Base-by-base conservation (phyloP, 2,888 invertebrate species). In the Chrysotoxum bicinctum region DNA sequence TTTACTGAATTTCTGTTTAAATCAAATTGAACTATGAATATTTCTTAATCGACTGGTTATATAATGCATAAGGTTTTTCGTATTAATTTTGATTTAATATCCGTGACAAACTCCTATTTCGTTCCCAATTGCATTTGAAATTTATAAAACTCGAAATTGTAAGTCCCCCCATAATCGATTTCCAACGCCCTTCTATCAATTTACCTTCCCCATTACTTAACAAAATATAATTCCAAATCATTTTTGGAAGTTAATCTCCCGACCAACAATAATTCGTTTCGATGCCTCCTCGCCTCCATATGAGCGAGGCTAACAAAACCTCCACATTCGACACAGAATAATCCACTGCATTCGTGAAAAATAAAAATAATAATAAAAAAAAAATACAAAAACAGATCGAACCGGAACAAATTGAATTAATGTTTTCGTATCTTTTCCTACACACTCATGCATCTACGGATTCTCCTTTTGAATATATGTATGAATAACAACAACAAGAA, bases 341-440 rank as follows among this genome's bases (percentile, higher is more conserved):
- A 68, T 66, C 70, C 43, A 81, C 40, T 56, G 58, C 43, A 56
- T 43, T 30, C 19, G 40, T 21, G 9, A 12, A 48, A 48, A 54
- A 23, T 37, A n/a, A 21, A 30, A 56, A 16, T n/a, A 58, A 56
- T 6, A 35, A 50, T 4, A 48, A 30, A 45, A 64, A 30, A 64
- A 54, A 32, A 64, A 66, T 52, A 48, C 3, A 60, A 64, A 32
- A 21, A 66, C 70, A 75, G 48, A 75, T 74, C 66, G 58, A 73
- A 81, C 81, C 85, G 85, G 77, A 85, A 85, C 85, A 85, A 85
- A 85, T 85, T 85, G 85, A 77, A 81, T 81, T 85, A 85, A 81
- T 81, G 85, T 69, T 79, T 79, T 79, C 40, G 72, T 70, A 66
- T 74, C 62, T 48, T 40, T 52, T 30, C 12, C 10, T 30, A 54